Evolutionary conservation across 2,888 invertebrate genomes (phyloP).

Genomic region (Myopa testacea): DNA sequence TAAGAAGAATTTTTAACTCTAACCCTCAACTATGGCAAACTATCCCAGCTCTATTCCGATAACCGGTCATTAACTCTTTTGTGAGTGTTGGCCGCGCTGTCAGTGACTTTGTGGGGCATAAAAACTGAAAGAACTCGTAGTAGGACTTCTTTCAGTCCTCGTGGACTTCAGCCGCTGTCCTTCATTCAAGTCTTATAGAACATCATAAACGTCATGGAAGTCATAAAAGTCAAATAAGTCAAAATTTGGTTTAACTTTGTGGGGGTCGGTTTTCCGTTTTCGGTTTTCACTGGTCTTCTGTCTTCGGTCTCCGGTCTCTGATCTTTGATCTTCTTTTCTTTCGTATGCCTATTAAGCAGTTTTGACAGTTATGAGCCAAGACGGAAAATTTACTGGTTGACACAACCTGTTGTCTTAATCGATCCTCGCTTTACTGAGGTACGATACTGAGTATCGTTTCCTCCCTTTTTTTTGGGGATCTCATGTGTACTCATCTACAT

Average conservation of each 20-base stretch:
- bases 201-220: not conserved
- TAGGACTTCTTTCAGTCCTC: not conserved
- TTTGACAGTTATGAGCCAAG: conserved; percentile 32
- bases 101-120: conserved; percentile 35
- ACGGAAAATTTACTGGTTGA: conserved; percentile 16
- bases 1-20: not conserved
- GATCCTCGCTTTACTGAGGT: not conserved
- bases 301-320: conserved; percentile 1
- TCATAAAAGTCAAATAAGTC: conserved; percentile 51
- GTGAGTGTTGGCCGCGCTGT: conserved; percentile 18
- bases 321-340: conserved; percentile 36
- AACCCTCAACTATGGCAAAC: not conserved
- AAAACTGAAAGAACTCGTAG: not conserved
- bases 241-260: conserved; percentile 49
- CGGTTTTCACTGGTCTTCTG: too few species aligned
- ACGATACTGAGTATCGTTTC: not conserved
- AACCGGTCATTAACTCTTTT: conserved; percentile 33
- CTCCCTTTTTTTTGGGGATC: conserved; percentile 1
- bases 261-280: not conserved
- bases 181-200: not conserved
- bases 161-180: not conserved
- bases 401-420: not conserved
- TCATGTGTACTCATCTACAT: not conserved
- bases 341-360: conserved; percentile 41
- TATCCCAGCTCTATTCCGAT: not conserved